phyloP scores from a whole-genome alignment of 1,140 invertebrate genomes.

The Watersipora subatra region DNA sequence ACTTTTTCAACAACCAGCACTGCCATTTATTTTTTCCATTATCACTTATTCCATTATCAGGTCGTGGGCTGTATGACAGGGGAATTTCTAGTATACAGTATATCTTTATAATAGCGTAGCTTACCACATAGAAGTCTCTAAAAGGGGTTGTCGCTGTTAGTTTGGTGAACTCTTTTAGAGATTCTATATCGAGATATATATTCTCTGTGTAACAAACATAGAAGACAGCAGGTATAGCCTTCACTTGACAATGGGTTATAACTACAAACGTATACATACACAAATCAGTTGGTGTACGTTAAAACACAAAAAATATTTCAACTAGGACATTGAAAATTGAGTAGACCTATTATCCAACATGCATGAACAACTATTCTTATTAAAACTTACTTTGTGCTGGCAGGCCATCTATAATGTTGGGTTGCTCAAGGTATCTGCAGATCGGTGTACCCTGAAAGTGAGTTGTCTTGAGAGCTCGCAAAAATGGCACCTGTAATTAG shows the following conservation, averaged over 20 bases:
- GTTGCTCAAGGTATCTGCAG: constrained; percentile 28
- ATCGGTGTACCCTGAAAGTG: constrained; percentile 16
- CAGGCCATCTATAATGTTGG: constrained; percentile 29
- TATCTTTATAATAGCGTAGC: too few species aligned
- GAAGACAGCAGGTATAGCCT: constrained; percentile 19
- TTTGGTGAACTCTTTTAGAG: constrained; percentile 24
- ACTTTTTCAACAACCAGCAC: too few species aligned
- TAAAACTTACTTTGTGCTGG: constrained; percentile 28
- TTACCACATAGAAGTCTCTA: constrained; percentile 23
- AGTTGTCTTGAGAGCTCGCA: constrained; percentile 24
- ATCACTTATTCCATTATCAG: too few species aligned
- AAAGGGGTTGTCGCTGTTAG: constrained; percentile 21
- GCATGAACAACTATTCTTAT: neutral
- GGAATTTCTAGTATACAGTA: neutral
- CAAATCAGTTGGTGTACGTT: neutral
- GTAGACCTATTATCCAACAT: neutral
- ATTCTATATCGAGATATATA: constrained; percentile 18
- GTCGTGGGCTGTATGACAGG: too few species aligned
- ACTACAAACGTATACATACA: constrained; percentile 24
- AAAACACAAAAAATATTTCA: neutral
- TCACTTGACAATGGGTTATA: constrained; percentile 24
- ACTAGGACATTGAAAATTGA: neutral
- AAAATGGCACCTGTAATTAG: constrained; percentile 19
- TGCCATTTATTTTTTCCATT: too few species aligned
- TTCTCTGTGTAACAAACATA: constrained; percentile 31